A percentile compares a stretch with the other conserved stretches of the same genome.
Evolutionary conservation across 1,140 invertebrate genomes (phyloP).

Genomic region (Leguminivora glycinivorella): DNA sequence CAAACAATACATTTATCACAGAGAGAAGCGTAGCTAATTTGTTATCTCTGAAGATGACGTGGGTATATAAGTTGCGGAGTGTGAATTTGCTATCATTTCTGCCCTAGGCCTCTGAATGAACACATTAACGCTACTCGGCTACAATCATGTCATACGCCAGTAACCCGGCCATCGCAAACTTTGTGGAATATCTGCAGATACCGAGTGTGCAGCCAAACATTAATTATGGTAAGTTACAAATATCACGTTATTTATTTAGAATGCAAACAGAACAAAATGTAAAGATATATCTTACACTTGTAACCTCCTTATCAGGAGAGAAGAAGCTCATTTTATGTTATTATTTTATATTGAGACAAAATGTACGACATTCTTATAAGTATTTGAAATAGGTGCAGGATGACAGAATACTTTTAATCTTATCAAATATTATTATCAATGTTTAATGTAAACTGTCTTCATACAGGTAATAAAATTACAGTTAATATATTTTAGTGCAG

Average conservation of each 20-base stretch:
- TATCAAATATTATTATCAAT: too few species aligned
- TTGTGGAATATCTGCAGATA: constrained; percentile 89
- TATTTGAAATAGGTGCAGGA: too few species aligned
- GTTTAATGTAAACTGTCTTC: too few species aligned
- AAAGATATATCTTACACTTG: too few species aligned
- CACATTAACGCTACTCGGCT: background rate
- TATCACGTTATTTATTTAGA: background rate
- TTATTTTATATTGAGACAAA: too few species aligned
- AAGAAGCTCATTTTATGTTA: too few species aligned
- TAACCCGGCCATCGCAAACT: constrained; percentile 71
- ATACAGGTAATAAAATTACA: too few species aligned
- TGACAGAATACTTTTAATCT: too few species aligned
- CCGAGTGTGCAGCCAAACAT: constrained; percentile 91
- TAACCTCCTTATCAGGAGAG: too few species aligned
- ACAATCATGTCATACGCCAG: constrained; percentile 48
- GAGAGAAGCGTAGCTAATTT: background rate
- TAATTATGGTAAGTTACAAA: constrained; percentile 85
- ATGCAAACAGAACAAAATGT: too few species aligned
- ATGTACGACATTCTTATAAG: too few species aligned
- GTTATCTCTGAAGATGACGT: background rate
- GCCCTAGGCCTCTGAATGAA: constrained; percentile 4
- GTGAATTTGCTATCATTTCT: constrained; percentile 12
- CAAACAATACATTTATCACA: background rate
- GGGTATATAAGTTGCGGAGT: background rate
- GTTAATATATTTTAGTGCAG: too few species aligned